Conservation (phyloP, 2,888 invertebrate genomes). For the Drosophila bunnanda region DNA sequence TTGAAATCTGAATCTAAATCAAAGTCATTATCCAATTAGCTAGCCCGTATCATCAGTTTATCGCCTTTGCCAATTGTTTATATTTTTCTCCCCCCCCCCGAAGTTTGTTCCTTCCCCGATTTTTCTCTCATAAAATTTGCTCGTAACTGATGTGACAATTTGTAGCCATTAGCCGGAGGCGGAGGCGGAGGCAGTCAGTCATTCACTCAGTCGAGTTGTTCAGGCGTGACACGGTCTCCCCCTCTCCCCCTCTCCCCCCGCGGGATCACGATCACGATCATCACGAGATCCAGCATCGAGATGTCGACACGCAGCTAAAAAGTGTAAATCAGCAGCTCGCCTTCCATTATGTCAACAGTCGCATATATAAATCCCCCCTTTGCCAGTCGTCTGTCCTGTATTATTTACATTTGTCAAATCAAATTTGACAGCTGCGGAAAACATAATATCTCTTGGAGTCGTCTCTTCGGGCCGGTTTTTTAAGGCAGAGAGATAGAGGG, state of each 20-base stretch:
- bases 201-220: constrained; percentile 9
- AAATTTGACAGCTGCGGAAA: constrained; percentile 78
- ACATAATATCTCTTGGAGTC: constrained; percentile 62
- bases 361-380: background rate
- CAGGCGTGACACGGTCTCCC: constrained; percentile 12
- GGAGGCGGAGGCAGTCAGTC: constrained; percentile 21
- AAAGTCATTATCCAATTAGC: constrained; percentile 37
- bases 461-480: constrained; percentile 30
- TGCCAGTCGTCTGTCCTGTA: constrained; percentile 44
- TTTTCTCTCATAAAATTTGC: constrained; percentile 10
- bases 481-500: background rate
- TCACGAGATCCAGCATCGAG: constrained; percentile 17
- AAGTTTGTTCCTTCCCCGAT: background rate
- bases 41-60: constrained; percentile 37
- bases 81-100: constrained; percentile 1
- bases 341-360: constrained; percentile 59
- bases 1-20: constrained; percentile 6
- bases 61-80: constrained; percentile 43
- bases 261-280: constrained; percentile 8
- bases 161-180: constrained; percentile 44
- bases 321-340: constrained; percentile 45
- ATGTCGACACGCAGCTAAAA: constrained; percentile 38
- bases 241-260: background rate
- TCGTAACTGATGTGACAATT: constrained; percentile 45
- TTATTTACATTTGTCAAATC: constrained; percentile 79